Base-by-base conservation (phyloP, 2,113 vertebrate species). In the Elephantulus edwardii region DNA sequence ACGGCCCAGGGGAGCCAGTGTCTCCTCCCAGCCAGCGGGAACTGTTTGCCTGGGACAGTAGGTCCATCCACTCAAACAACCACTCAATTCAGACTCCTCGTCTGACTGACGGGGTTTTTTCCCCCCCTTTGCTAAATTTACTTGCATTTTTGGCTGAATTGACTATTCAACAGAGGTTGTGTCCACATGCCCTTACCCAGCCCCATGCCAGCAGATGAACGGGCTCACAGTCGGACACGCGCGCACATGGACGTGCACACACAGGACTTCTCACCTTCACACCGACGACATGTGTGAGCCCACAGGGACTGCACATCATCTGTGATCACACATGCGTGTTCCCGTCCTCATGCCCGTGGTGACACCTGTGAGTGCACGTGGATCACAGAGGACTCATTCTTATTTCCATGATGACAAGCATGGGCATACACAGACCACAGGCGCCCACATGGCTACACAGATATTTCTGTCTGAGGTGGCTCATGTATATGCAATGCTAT, bases 81-180 rank as follows among this genome's bases (percentile, higher is more conserved):
- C n/a, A 19, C 83, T 86, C 95, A 74, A 96, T 96, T 96, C 95
- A 96, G 94, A 83, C 94, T 89, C 66, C 90, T 87, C 64, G 20
- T 86, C 93, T 90, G 95, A 96, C 91, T 89, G 95, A 95, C 54
- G 72, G 91, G 74, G 33, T 10, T 14, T 89, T 88, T 93, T 86
- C 16, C 2, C 68, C 82, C 82, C 85, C n/a, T n/a, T n/a, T 94
- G 90, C 96, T 96, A 96, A 95, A 95, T 95, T 95, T 95, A 95
- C 95, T 96, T 92, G 90, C 96, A 88, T 95, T 95, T 92, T 89
- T 89, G 84, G 93, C 91, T 95, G 96, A 96, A 96, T 95, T 88
- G 91, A 86, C 93, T 88, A 95, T 95, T 96, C 95, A 95, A 90
- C 48, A 83, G 87, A 92, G 64, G 91, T 72, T 95, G 92, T 92